These are phyloP conservation scores for Limosa lapponica DNA, from an alignment of 2,797 vertebrate species.

Conservation along the genomic window DNA sequence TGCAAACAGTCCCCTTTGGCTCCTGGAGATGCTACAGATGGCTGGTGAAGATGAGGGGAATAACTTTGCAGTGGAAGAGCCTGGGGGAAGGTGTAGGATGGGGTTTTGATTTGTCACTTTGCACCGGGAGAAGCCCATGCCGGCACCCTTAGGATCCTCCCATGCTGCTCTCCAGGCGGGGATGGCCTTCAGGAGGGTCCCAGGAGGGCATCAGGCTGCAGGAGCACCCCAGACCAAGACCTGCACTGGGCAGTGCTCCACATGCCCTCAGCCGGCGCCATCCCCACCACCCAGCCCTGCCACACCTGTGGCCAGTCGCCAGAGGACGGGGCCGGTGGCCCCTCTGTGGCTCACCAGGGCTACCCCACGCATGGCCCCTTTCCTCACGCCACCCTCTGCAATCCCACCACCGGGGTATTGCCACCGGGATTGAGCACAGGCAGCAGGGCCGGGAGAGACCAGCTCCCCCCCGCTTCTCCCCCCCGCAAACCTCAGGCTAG, in stretches of 20 bases:
- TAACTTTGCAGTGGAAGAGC: neutral
- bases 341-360: neutral
- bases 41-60: neutral
- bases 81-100: neutral
- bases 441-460: neutral
- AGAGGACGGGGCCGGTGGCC: neutral
- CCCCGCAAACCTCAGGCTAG: neutral
- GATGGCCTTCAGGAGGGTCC: neutral
- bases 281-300: neutral
- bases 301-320: neutral
- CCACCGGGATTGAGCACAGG: neutral
- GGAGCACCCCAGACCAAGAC: neutral
- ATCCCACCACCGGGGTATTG: neutral
- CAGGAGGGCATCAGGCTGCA: neutral
- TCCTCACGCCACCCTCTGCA: neutral
- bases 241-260: neutral
- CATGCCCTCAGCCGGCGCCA: accelerated
- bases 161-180: neutral
- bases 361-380: neutral
- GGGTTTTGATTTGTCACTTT: neutral
- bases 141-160: neutral
- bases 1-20: accelerated
- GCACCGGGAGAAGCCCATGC: neutral
- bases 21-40: neutral
- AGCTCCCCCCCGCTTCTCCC: neutral